These are phyloP conservation scores for Todiramphus chloris DNA, from an alignment of 2,113 vertebrate genomes.

Conservation along the genomic window DNA sequence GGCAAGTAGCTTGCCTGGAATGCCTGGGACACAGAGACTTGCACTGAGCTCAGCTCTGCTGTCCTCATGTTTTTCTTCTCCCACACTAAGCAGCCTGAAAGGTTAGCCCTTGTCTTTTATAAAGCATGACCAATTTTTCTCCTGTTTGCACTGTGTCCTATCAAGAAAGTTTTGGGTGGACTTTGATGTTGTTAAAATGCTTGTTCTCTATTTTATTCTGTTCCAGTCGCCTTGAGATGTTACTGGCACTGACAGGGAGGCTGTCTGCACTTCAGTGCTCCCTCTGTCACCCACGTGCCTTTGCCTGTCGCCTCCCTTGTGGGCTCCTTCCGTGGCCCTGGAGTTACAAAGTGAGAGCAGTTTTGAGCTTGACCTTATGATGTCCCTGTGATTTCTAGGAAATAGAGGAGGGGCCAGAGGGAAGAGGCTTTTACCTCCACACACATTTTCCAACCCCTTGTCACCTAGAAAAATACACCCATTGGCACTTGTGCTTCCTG, in stretches of 20 bases:
- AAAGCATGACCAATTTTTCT: conserved; percentile 13
- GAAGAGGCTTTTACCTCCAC: not conserved
- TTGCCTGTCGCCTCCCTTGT: not conserved
- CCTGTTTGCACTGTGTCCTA: conserved; percentile 36
- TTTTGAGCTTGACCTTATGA: not conserved
- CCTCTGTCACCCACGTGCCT: accelerated
- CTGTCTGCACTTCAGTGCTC: not conserved
- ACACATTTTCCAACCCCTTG: accelerated
- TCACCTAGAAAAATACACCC: not conserved
- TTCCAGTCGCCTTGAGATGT: not conserved
- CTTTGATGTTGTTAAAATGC: not conserved
- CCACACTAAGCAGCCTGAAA: not conserved
- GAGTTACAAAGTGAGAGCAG: not conserved
- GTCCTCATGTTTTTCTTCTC: not conserved
- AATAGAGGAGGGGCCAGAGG: not conserved
- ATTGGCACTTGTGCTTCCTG: not conserved
- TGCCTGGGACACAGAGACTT: not conserved
- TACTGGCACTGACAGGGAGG: not conserved
- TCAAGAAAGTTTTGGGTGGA: not conserved
- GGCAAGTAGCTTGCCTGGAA: not conserved
- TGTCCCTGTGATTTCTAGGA: not conserved
- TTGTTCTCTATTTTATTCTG: not conserved
- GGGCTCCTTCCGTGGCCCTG: not conserved
- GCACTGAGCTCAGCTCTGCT: not conserved
- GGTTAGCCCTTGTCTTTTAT: not conserved